Evolutionary conservation across 2,888 invertebrate species (phyloP).

Genomic region (Lasioglossum vierecki): DNA sequence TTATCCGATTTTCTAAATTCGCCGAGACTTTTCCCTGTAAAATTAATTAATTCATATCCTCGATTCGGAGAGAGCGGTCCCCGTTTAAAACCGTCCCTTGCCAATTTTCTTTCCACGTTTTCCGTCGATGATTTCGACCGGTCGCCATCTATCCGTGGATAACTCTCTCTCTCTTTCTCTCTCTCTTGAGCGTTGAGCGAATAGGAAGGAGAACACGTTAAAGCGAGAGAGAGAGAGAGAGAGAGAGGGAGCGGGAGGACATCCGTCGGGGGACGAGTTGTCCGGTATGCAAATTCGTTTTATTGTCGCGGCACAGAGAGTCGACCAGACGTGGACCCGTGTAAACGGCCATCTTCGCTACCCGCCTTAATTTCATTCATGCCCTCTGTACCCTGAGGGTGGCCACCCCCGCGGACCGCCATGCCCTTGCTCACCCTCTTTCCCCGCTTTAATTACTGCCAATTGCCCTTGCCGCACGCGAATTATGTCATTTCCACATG

Average conservation of each 20-base stretch:
- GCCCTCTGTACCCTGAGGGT: constrained; percentile 64
- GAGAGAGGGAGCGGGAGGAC: constrained; percentile 42
- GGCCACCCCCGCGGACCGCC: constrained; percentile 32
- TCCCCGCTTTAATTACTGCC: constrained; percentile 82
- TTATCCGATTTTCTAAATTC: constrained; percentile 55
- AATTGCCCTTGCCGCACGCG: constrained; percentile 81
- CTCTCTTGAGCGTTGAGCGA: neutral
- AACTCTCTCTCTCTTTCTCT: constrained; percentile 58
- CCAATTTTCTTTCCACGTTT: constrained; percentile 63
- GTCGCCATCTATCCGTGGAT: constrained; percentile 74
- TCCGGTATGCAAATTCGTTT: constrained; percentile 83
- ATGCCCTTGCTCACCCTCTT: constrained; percentile 39
- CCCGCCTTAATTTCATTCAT: constrained; percentile 81
- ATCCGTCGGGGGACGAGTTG: constrained; percentile 75
- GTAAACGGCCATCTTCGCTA: constrained; percentile 80
- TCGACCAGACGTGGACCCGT: constrained; percentile 73
- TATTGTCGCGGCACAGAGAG: constrained; percentile 78
- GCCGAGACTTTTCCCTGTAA: constrained; percentile 39
- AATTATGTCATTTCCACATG: constrained; percentile 81
- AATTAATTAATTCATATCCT: constrained; percentile 50
- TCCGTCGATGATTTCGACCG: constrained; percentile 72
- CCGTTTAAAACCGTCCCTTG: constrained; percentile 36
- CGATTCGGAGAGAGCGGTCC: neutral
- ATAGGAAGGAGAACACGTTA: neutral
- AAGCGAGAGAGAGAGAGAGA: constrained; percentile 1